Percentiles rank a stretch among this genome's conserved stretches.
Conservation (phyloP, 2,888 invertebrate species). For the Drosophila neotestacea region DNA sequence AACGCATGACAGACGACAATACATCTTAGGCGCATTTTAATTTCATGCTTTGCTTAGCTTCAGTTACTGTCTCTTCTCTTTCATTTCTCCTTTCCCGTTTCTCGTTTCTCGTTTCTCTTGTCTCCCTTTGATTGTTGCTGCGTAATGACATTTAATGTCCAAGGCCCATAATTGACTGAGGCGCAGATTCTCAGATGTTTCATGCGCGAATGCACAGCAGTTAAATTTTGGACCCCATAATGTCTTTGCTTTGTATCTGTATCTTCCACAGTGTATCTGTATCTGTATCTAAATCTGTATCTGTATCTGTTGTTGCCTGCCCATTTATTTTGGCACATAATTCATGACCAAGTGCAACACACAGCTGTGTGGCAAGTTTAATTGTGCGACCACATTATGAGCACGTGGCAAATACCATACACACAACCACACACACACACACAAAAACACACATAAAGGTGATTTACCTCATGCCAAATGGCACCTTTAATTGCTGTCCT, state of each 20-base stretch:
- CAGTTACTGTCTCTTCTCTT: constrained; percentile 8
- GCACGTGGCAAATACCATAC: constrained; percentile 37
- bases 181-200: constrained; percentile 50
- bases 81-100: neutral
- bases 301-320: constrained; percentile 18
- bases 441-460: constrained; percentile 7
- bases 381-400: constrained; percentile 68
- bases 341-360: constrained; percentile 39
- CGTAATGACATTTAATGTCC: constrained; percentile 81
- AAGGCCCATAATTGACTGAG: constrained; percentile 71
- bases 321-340: constrained; percentile 58
- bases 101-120: constrained; percentile 3
- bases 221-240: constrained; percentile 59
- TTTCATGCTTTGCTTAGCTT: constrained; percentile 83
- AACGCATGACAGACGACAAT: constrained; percentile 74
- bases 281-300: constrained; percentile 35
- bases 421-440: neutral
- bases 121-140: constrained; percentile 76
- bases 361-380: constrained; percentile 46
- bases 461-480: constrained; percentile 36
- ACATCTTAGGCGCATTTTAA: constrained; percentile 84
- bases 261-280: constrained; percentile 16
- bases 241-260: constrained; percentile 42
- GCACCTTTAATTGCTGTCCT: constrained; percentile 41
- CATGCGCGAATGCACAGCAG: constrained; percentile 77